Base-by-base conservation (phyloP, 2,888 invertebrate genomes). In the Napeogenes inachia region DNA sequence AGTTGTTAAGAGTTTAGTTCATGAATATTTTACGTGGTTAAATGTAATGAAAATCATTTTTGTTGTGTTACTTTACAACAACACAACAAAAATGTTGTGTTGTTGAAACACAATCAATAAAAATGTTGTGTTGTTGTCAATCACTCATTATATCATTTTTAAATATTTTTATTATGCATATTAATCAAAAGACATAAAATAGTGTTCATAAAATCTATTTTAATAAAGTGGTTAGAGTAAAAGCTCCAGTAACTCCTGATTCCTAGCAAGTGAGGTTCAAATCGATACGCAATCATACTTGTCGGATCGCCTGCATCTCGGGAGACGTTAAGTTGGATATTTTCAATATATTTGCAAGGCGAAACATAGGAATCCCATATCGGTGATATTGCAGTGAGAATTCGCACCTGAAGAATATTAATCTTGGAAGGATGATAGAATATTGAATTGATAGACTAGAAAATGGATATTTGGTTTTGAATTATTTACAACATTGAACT, bases 221-320 rank as follows among this genome's bases (percentile, higher is more conserved):
- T 42, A 6, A 42, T 42, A 42, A 42, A 42, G 50, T 50, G 12
- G 50, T 50, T 50, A 30, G 30, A 3, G 50, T 8, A 30, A 50
- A 50, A 50, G 42, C 8, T 30, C n/a, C 50, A 30, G 30, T 30
- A 30, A 12, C 50, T 50, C 21, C 30, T 4, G 50, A 50, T 50
- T 50, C 21, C 30, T 30, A 53, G 10, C 45, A 65, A 54, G 32
- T 54, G 42, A 47, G n/a, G 50, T 50, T 50, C 30, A 42, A 77
- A 83, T 81, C 74, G 71, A 72, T 78, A 80, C 74, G 80, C 77
- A 80, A 81, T 83, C 80, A 75, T 71, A 72, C 70, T 70, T 72
- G 74, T 71, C 72, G 73, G 21, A 50, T 50, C 70, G 56, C 68
- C 74, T 77, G 73, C 73, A 68, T 73, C 71, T 73, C 74, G 73